Conservation (phyloP, 2,888 invertebrate species). For the Lottia scabra region DNA sequence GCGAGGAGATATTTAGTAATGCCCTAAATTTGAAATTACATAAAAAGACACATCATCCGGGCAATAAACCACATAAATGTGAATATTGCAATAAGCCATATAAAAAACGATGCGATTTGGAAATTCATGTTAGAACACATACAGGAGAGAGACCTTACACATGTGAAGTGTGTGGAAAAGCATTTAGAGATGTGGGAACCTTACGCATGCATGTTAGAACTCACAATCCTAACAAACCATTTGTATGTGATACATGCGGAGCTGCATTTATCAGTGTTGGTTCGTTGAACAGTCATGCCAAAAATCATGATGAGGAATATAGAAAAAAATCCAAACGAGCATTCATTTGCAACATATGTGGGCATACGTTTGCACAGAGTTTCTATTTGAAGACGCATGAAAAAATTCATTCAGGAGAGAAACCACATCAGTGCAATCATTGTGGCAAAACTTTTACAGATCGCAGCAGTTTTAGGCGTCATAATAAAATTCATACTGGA, state of each 20-base stretch:
- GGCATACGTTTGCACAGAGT: neutral
- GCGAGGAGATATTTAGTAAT: no score
- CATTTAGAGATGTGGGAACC: no score
- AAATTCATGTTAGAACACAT: slow-evolving; percentile 13
- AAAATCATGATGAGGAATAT: neutral
- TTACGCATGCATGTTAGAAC: no score
- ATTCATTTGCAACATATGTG: neutral
- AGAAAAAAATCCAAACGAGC: neutral
- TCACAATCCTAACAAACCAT: neutral
- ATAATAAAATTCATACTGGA: neutral
- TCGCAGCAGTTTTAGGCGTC: neutral
- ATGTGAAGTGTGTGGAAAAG: neutral
- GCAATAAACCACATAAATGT: slow-evolving; percentile 16
- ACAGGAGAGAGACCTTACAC: slow-evolving; percentile 12
- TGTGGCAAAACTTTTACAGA: slow-evolving; percentile 14
- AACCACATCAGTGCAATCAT: slow-evolving; percentile 9
- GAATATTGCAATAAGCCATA: slow-evolving; percentile 12
- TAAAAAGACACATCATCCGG: slow-evolving; percentile 5
- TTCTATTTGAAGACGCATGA: neutral
- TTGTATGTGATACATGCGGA: neutral
- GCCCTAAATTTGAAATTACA: no score
- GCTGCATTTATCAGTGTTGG: neutral
- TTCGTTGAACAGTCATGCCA: neutral
- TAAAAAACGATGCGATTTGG: neutral
- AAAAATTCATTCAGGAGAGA: neutral